Evolutionary conservation across 2,797 vertebrate genomes (phyloP).

Genomic region (Phrynocephalus guinanensis): DNA sequence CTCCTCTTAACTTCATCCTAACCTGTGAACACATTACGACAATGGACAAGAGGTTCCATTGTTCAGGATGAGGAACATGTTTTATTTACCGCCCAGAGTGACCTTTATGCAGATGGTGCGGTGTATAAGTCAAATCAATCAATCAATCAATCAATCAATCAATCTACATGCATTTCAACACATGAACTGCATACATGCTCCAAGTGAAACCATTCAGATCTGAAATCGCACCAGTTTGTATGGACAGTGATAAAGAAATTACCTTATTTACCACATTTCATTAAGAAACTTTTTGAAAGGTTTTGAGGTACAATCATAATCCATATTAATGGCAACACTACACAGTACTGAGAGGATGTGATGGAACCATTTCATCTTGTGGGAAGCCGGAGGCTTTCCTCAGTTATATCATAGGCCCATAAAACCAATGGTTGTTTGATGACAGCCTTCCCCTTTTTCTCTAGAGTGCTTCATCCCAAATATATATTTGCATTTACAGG

Average conservation of each 20-base stretch:
- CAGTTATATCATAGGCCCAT: too few species aligned
- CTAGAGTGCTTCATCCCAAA: background rate
- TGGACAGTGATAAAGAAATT: too few species aligned
- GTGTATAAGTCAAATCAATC: too few species aligned
- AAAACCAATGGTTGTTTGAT: background rate
- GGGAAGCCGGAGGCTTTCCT: background rate
- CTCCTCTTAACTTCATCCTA: too few species aligned
- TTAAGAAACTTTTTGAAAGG: background rate
- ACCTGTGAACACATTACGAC: background rate
- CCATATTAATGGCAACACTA: too few species aligned
- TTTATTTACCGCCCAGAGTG: background rate
- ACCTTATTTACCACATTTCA: background rate
- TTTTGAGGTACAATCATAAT: background rate
- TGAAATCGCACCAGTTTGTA: background rate
- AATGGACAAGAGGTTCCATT: too few species aligned
- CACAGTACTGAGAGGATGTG: background rate
- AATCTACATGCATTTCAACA: background rate
- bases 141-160: too few species aligned
- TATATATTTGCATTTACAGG: too few species aligned
- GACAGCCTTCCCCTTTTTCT: background rate
- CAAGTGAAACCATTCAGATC: background rate
- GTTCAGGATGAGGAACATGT: background rate
- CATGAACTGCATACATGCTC: background rate
- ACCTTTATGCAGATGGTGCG: too few species aligned
- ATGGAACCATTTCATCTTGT: background rate